Percentiles rank a stretch among this genome's conserved stretches.
Evolutionary conservation across 2,113 vertebrate species (phyloP).

Genomic region (Glaucomys volans): DNA sequence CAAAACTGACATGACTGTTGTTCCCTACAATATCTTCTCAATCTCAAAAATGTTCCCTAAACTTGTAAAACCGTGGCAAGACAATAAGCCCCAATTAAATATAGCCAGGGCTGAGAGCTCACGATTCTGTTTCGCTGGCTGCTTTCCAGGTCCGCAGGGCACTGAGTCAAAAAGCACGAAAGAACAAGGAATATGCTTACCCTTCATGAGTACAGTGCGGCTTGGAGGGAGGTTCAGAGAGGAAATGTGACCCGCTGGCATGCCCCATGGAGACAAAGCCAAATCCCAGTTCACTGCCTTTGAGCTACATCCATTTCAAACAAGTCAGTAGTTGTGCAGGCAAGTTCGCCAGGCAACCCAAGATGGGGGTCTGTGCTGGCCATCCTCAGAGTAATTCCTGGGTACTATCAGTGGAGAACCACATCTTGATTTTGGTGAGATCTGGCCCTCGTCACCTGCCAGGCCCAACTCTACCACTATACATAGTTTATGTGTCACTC

Average conservation of each 20-base stretch:
- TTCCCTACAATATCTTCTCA: not conserved
- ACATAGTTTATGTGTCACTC: slow-evolving; percentile 83
- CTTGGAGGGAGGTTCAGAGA: slow-evolving; percentile 72
- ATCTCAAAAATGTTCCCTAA: not conserved
- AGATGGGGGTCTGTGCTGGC: not conserved
- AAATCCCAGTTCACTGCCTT: slow-evolving; percentile 51
- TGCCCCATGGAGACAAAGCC: slow-evolving; percentile 52
- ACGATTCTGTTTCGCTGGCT: slow-evolving; percentile 39
- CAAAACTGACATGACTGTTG: not conserved
- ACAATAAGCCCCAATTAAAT: slow-evolving; percentile 72
- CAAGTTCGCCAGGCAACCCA: not conserved
- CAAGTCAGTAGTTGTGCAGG: not conserved
- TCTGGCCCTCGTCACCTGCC: slow-evolving; percentile 63
- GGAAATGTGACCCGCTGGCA: slow-evolving; percentile 71
- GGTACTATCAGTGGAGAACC: not conserved
- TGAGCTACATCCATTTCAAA: slow-evolving; percentile 40
- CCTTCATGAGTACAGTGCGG: slow-evolving; percentile 74
- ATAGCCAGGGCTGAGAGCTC: slow-evolving; percentile 59
- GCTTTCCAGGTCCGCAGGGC: slow-evolving; percentile 62
- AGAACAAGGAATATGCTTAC: slow-evolving; percentile 68
- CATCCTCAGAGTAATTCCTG: not conserved
- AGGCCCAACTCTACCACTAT: slow-evolving; percentile 77
- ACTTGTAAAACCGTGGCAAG: slow-evolving; percentile 34
- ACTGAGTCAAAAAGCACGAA: slow-evolving; percentile 21
- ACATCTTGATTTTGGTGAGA: slow-evolving; percentile 50